Conservation (phyloP, 2,797 vertebrate genomes). For the Lateolabrax maculatus region DNA sequence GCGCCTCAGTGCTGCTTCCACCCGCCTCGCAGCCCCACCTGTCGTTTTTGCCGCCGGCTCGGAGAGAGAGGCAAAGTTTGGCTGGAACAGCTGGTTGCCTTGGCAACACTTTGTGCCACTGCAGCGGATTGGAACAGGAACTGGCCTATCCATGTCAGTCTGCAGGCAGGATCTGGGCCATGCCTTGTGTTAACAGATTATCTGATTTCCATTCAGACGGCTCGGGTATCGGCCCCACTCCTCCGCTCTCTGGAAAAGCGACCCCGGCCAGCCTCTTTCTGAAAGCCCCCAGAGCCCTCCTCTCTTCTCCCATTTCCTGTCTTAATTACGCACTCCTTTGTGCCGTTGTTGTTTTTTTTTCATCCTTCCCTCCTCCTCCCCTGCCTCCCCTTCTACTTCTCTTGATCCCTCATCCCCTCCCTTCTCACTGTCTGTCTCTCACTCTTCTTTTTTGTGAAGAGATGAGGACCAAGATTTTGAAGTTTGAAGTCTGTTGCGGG, state of each 20-base stretch:
- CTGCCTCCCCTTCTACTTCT: conserved; percentile 55
- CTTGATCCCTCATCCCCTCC: conserved; percentile 67
- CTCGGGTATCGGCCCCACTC: conserved; percentile 81
- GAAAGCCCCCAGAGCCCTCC: conserved; percentile 81
- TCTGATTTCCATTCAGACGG: conserved; percentile 85
- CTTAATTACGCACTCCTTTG: conserved; percentile 84
- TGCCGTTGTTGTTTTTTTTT: conserved; percentile 67
- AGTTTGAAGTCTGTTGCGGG: conserved; percentile 62
- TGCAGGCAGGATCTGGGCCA: conserved; percentile 83
- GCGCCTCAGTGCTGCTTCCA: conserved; percentile 37
- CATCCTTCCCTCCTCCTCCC: conserved; percentile 37
- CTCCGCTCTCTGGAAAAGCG: conserved; percentile 77
- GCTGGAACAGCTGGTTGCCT: conserved; percentile 78
- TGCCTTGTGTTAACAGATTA: conserved; percentile 86
- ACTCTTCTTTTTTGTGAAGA: conserved; percentile 60
- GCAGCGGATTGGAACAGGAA: conserved; percentile 82
- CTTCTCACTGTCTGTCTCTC: conserved; percentile 69
- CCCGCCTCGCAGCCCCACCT: conserved; percentile 73
- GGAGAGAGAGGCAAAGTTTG: conserved; percentile 71
- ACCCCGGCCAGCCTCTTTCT: conserved; percentile 79
- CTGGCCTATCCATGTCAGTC: conserved; percentile 82
- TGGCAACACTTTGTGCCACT: conserved; percentile 77
- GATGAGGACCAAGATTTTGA: conserved; percentile 75
- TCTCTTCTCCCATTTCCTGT: conserved; percentile 83
- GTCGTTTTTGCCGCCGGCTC: conserved; percentile 62